These are phyloP conservation scores for Cataglyphis altisquamis DNA, from an alignment of 2,888 invertebrate species.

Conservation along the genomic window DNA sequence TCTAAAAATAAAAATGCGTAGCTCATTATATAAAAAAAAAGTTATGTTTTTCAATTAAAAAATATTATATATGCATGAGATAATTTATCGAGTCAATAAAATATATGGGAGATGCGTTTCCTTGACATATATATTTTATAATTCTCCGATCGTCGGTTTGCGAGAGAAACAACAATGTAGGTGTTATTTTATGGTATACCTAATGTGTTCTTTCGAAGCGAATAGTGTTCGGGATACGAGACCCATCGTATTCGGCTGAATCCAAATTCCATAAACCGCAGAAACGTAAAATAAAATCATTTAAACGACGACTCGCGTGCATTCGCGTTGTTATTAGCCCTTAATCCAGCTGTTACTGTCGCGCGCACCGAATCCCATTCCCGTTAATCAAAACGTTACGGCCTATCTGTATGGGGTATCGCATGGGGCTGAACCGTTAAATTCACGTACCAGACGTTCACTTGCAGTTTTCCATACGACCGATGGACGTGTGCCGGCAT, in stretches of 20 bases:
- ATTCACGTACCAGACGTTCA: conserved; percentile 60
- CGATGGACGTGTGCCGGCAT: conserved; percentile 44
- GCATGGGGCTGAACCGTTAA: conserved; percentile 67
- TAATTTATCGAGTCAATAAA: not conserved
- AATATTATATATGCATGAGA: not conserved
- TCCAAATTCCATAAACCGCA: conserved; percentile 56
- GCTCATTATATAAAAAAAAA: not conserved
- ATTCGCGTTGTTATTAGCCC: conserved; percentile 67
- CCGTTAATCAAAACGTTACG: conserved; percentile 74
- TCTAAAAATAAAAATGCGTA: not conserved
- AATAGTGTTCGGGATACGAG: not conserved
- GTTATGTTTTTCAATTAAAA: not conserved
- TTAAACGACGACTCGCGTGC: conserved; percentile 50
- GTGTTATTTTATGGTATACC: conserved; percentile 19
- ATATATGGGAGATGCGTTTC: not conserved
- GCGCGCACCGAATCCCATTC: conserved; percentile 64
- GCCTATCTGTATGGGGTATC: conserved; percentile 59
- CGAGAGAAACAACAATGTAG: not conserved
- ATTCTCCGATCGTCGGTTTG: not conserved
- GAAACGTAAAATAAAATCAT: conserved; percentile 66
- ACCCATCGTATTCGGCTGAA: conserved; percentile 37
- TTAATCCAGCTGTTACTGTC: conserved; percentile 71
- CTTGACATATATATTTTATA: not conserved
- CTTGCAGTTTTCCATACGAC: conserved; percentile 50
- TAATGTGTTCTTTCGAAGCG: conserved; percentile 16